Conservation (phyloP, 1,140 invertebrate genomes). For the Grapholita molesta region DNA sequence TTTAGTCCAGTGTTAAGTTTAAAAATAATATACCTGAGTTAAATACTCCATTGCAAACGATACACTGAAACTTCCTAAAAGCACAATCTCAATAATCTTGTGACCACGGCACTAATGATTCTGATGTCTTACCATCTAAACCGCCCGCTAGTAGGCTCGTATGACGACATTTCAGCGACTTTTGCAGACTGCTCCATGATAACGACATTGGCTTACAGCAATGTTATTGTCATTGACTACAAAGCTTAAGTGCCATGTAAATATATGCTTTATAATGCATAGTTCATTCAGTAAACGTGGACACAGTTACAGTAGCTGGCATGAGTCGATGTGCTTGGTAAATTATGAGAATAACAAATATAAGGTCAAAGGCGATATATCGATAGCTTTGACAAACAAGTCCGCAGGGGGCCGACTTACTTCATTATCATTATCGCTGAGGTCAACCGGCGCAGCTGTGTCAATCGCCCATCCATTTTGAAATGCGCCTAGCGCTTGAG, state of each 20-base stretch:
- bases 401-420: conserved; percentile 70
- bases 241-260: not conserved
- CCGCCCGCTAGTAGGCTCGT: not conserved
- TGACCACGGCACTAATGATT: not conserved
- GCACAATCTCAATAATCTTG: not conserved
- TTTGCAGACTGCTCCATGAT: not conserved
- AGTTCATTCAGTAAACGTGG: not conserved
- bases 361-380: conserved; percentile 50
- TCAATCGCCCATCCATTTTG: conserved; percentile 71
- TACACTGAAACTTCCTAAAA: not conserved
- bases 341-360: not conserved
- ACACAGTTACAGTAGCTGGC: not conserved
- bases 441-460: conserved; percentile 64
- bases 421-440: conserved; percentile 57
- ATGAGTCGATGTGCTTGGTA: not conserved
- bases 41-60: not conserved
- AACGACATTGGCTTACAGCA: not conserved
- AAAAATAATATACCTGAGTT: not conserved
- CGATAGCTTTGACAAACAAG: conserved; percentile 63
- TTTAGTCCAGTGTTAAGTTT: not conserved
- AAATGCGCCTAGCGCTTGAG: conserved; percentile 45
- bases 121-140: not conserved
- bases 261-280: not conserved
- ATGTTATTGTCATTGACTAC: not conserved
- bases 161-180: conserved; percentile 10